Base-by-base conservation (phyloP, 2,888 invertebrate species). In the Alcis repandata region DNA sequence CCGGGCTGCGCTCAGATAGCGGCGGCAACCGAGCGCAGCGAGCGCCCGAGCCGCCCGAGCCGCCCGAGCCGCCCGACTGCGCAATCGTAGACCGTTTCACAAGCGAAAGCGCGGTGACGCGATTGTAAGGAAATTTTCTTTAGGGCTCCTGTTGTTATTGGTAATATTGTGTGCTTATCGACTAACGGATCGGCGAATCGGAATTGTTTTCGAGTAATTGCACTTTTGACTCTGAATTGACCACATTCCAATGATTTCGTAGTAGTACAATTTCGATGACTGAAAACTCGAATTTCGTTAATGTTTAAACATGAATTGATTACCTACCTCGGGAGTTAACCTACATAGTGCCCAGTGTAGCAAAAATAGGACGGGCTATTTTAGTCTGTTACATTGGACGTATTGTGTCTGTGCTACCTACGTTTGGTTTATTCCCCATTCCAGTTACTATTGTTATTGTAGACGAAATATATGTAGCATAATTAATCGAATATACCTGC, bases 151-250 rank as follows among this genome's bases (percentile, higher is more conserved):
- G 59, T 66, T 69, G 53, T 70, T 77, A 79, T 74, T 77, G 76
- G 79, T 83, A 78, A 78, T 80, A 69, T 79, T 77, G 80, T 83
- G 82, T 79, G 83, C 82, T 84, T 85, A 76, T 79, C 75, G 77
- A 79, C 74, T 80, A 73, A 80, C 77, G 78, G 76, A 79, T 76
- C 79, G 75, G 69, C 68, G 73, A 71, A 72, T 46, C 22, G 33
- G 41, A 46, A 54, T 33, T 56, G 73, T 77, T 74, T 77, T 73
- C 74, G 79, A 79, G 76, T 85, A 86, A 86, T 89, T 88, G 88
- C 90, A 90, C 88, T 89, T 90, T 89, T 83, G 79, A 81, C 85
- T 75, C 70, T 74, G 71, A 67, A 72, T 72, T 73, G 53, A 72
- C 69, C 75, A 83, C 80, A 83, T 83, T 83, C 82, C 79, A 77